A percentile compares a stretch with the other conserved stretches of the same genome.
These are phyloP conservation scores for Urocyon cinereoargenteus DNA, from an alignment of 2,797 vertebrate species.

Conservation along the genomic window DNA sequence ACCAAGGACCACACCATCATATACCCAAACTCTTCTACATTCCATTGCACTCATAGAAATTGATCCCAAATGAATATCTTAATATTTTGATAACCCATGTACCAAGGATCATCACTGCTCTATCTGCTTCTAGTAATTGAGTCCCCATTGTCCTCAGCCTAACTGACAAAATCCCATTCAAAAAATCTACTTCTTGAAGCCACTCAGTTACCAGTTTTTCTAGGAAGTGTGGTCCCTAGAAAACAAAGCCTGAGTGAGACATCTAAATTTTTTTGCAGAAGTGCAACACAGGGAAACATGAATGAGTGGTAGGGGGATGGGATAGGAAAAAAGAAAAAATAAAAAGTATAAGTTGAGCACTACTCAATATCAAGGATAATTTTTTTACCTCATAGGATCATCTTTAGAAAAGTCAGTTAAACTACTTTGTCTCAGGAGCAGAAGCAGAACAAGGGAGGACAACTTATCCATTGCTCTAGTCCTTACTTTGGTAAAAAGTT, in stretches of 20 bases:
- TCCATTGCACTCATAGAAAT: not conserved
- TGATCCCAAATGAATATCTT: not conserved
- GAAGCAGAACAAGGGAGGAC: not conserved
- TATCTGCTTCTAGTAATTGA: not conserved
- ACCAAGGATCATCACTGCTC: not conserved
- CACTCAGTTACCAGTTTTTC: not conserved
- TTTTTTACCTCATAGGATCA: not conserved
- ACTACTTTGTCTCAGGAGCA: not conserved
- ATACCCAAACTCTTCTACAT: not conserved
- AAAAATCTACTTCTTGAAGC: not conserved
- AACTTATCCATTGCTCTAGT: not conserved
- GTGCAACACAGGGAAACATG: not conserved
- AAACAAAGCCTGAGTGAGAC: not conserved
- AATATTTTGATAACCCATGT: not conserved
- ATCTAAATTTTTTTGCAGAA: not conserved
- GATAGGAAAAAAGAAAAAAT: not conserved
- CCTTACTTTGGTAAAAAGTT: not conserved
- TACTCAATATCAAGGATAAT: not conserved
- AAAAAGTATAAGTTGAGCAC: not conserved
- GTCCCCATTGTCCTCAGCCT: not conserved
- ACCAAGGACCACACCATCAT: not conserved
- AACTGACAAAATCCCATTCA: not conserved
- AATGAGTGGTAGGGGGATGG: not conserved
- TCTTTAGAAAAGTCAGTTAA: not conserved
- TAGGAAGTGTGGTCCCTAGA: not conserved